Conservation (phyloP, 2,113 vertebrate genomes). For the Muntiacus muntjak region DNA sequence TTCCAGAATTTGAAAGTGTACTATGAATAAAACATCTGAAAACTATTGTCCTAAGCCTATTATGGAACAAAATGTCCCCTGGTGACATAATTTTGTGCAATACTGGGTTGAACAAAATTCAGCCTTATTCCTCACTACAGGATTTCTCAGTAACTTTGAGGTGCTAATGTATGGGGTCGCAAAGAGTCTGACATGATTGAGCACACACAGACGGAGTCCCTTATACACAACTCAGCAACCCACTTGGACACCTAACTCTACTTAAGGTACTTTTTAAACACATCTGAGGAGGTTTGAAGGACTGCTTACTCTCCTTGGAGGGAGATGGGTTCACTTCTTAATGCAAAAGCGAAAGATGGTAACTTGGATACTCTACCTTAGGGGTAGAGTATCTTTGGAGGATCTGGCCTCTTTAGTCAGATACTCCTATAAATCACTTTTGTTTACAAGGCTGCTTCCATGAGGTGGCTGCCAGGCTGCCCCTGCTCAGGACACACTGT, state of each 20-base stretch:
- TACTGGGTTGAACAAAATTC: constrained; percentile 25
- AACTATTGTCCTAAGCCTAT: constrained; percentile 39
- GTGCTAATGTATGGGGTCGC: neutral
- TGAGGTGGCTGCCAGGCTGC: neutral
- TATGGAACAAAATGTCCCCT: constrained; percentile 44
- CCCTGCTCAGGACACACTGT: neutral
- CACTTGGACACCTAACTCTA: neutral
- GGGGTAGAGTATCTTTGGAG: neutral
- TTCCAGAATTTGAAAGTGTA: constrained; percentile 40
- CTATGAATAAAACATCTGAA: neutral
- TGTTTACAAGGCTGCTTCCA: neutral
- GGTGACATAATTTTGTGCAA: constrained; percentile 42
- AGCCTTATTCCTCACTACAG: neutral
- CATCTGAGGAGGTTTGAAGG: neutral
- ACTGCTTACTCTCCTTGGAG: neutral
- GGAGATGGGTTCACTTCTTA: neutral
- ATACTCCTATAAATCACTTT: neutral
- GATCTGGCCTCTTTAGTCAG: neutral
- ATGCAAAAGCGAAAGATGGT: neutral
- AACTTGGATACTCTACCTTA: neutral
- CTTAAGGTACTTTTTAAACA: neutral
- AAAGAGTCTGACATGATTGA: neutral
- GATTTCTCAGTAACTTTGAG: neutral
- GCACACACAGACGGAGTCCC: neutral
- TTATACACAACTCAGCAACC: neutral